These are phyloP conservation scores for Oncorhynchus mykiss DNA, from an alignment of 2,113 vertebrate genomes.

Conservation along the genomic window DNA sequence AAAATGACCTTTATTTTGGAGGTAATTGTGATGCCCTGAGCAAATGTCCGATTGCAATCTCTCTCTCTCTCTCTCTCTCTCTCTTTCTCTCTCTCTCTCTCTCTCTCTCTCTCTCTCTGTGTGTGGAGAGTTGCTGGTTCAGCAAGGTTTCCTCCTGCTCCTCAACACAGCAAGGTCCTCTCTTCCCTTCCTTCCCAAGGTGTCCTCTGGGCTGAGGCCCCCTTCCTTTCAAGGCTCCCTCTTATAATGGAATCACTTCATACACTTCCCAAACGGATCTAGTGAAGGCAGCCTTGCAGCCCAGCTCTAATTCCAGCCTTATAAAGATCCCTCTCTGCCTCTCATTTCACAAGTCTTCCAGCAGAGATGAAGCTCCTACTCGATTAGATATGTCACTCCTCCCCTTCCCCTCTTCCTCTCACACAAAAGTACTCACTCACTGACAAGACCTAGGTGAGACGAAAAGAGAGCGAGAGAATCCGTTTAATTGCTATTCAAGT, in stretches of 20 bases:
- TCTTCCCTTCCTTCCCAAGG: slow-evolving; percentile 88
- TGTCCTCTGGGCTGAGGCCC: slow-evolving; percentile 85
- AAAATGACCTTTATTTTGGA: slow-evolving; percentile 92
- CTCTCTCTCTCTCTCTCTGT: slow-evolving; percentile 58
- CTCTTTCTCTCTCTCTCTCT: slow-evolving; percentile 14
- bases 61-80: slow-evolving; percentile 44
- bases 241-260: slow-evolving; percentile 87
- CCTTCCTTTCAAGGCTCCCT: slow-evolving; percentile 78
- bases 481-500: slow-evolving; percentile 63
- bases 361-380: slow-evolving; percentile 87
- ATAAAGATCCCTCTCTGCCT: slow-evolving; percentile 95
- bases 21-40: slow-evolving; percentile 82
- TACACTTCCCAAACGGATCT: slow-evolving; percentile 81
- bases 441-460: slow-evolving; percentile 27
- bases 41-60: slow-evolving; percentile 94
- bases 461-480: slow-evolving; percentile 34
- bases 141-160: slow-evolving; percentile 92
- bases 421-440: slow-evolving; percentile 61
- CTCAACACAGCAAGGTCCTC: slow-evolving; percentile 86
- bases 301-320: slow-evolving; percentile 89
- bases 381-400: slow-evolving; percentile 93
- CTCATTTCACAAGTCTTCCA: slow-evolving; percentile 95
- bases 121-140: slow-evolving; percentile 85
- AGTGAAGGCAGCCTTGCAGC: slow-evolving; percentile 39
- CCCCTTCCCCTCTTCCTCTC: slow-evolving; percentile 55